Base-by-base conservation (phyloP, 2,888 invertebrate genomes). In the Petrophora chlorosata region DNA sequence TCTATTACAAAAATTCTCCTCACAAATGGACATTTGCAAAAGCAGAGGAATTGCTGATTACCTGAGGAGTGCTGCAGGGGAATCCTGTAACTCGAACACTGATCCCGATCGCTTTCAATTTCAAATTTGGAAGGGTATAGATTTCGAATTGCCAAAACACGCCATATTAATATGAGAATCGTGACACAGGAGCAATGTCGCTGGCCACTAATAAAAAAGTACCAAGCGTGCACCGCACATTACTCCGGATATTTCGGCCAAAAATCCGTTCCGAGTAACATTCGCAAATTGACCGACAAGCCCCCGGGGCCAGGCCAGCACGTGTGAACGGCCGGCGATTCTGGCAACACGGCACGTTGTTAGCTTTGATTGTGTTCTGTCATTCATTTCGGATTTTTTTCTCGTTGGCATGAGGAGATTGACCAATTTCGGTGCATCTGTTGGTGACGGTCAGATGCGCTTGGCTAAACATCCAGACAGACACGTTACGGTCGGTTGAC, bases 341-440 rank as follows among this genome's bases (percentile, higher is more conserved):
- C 48, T 47, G 46, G 41, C 59, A 57, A 53, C 56, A 53, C 41
- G 42, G 47, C 48, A 49, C 48, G 58, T 48, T 54, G 58, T 58
- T 58, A 61, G 52, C 56, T 56, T 53, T 61, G 61, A 58, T 61
- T 61, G 58, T 53, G 33, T 50, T 53, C 51, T 55, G 51, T 38
- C 52, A 61, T 58, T 61, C 56, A 56, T 54, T 58, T 55, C 39
- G 41, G 5, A 22, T 10, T 41, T 56, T 57, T 49, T 55, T 48
- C 17, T 34, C 13, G 10, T 46, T 29, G 12, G 10, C 14, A 17
- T n/a, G 16, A 32, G 32, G 17, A 29, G 29, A 35, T 39, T 44
- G 38, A 23, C 15, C 38, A 33, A 42, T 39, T 43, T 23, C 9
- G 9, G 16, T 34, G 34, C 49, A 39, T 35, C 1, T 19, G 29